A percentile compares a stretch with the other conserved stretches of the same genome.
phyloP scores from a whole-genome alignment of 2,113 vertebrate species.

The Tauraco erythrolophus region DNA sequence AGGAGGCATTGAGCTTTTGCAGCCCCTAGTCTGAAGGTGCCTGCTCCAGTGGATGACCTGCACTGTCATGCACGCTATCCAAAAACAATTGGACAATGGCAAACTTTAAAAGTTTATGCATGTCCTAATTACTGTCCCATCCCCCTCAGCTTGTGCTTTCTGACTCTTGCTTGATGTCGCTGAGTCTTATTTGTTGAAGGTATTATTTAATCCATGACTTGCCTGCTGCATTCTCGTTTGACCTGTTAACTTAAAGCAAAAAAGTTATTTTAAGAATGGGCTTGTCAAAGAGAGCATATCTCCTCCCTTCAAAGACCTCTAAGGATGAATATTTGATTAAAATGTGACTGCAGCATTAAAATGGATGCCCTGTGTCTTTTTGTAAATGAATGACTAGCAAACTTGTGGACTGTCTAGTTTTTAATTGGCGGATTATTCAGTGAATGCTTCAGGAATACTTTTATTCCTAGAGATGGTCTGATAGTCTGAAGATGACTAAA shows the following conservation, averaged over 20 bases:
- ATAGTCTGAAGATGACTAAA: background rate
- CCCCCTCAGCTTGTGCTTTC: constrained; percentile 23
- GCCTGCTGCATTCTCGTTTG: background rate
- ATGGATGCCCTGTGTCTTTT: constrained; percentile 20
- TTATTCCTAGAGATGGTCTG: background rate
- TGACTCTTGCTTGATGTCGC: background rate
- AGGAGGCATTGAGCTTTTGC: constrained; percentile 66
- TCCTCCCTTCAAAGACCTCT: background rate
- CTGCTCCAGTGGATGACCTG: constrained; percentile 48
- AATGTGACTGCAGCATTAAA: constrained; percentile 47
- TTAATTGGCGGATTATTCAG: background rate
- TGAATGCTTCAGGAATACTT: background rate
- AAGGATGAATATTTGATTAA: constrained; percentile 42
- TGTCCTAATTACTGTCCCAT: constrained; percentile 1
- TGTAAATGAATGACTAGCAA: background rate
- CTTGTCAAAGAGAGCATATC: background rate
- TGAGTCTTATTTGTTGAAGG: background rate
- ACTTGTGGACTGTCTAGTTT: background rate
- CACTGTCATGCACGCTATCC: constrained; percentile 9
- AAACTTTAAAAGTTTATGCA: constrained; percentile 50
- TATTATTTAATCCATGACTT: constrained; percentile 21
- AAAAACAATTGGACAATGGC: constrained; percentile 44
- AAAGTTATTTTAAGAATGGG: constrained; percentile 3
- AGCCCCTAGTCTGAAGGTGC: constrained; percentile 61
- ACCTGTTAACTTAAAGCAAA: constrained; percentile 29